Conservation (phyloP, 1,140 invertebrate genomes). For the Pseudomyrmex concolor region DNA sequence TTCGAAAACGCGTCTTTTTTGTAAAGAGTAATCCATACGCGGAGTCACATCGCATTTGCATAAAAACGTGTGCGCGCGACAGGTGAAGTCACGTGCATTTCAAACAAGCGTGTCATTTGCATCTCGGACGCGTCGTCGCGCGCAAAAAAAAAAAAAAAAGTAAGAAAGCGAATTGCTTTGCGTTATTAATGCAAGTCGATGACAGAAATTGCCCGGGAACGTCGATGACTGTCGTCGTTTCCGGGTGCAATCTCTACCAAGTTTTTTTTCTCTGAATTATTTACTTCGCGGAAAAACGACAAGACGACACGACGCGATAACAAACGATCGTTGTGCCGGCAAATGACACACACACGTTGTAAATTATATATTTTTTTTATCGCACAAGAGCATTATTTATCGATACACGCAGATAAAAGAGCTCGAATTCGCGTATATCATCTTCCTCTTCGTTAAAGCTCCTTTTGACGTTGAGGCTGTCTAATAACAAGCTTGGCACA, state of each 20-base stretch:
- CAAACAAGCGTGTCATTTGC: neutral
- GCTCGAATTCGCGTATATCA: neutral
- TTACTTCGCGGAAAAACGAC: no score
- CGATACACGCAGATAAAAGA: neutral
- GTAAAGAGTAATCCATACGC: neutral
- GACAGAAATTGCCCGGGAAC: neutral
- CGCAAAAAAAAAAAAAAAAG: no score
- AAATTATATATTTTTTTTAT: neutral
- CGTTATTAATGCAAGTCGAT: neutral
- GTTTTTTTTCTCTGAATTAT: no score
- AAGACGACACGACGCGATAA: no score
- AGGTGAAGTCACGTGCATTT: neutral
- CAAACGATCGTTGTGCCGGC: no score
- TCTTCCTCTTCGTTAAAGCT: neutral
- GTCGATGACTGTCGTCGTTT: neutral
- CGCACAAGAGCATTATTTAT: neutral
- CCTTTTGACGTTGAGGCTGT: constrained; percentile 1
- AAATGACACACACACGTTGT: no score
- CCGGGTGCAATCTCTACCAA: no score
- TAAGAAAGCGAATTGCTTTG: neutral
- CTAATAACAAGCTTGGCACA: neutral
- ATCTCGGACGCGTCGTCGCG: neutral
- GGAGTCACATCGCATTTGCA: neutral
- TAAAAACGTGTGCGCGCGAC: neutral
- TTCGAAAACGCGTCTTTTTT: neutral